Evolutionary conservation across 2,113 vertebrate species (phyloP).

Genomic region (Caretta caretta): DNA sequence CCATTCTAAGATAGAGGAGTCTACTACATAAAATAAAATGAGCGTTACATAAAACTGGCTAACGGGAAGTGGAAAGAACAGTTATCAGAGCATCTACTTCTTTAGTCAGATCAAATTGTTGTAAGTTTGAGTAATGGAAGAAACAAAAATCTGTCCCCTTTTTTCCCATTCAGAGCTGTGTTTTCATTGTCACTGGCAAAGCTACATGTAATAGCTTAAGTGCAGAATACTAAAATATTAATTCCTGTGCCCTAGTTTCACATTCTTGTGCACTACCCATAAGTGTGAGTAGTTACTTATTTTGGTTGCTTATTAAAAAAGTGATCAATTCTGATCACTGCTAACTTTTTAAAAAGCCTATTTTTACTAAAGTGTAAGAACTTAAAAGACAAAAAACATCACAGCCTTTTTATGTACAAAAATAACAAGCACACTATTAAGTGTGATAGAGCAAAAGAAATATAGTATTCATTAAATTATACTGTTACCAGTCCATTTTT

Average conservation of each 20-base stretch:
- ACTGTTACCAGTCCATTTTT: constrained; percentile 39
- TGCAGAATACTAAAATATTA: constrained; percentile 76
- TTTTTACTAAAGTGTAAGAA: constrained; percentile 59
- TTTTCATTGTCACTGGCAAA: constrained; percentile 20
- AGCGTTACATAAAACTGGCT: background rate
- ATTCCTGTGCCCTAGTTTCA: constrained; percentile 65
- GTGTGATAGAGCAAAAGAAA: constrained; percentile 23
- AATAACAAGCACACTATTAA: constrained; percentile 49
- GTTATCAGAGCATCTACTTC: background rate
- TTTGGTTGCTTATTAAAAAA: constrained; percentile 79
- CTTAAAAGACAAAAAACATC: constrained; percentile 14
- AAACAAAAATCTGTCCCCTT: background rate
- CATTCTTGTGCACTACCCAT: constrained; percentile 24
- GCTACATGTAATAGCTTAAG: constrained; percentile 19
- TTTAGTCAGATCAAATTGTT: background rate
- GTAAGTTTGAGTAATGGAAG: background rate
- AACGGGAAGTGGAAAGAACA: background rate
- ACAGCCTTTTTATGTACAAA: constrained; percentile 6
- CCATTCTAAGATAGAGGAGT: background rate
- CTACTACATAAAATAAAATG: background rate
- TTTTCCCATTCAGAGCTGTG: background rate
- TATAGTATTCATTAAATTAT: constrained; percentile 57
- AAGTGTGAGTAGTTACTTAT: constrained; percentile 64
- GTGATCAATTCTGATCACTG: constrained; percentile 70
- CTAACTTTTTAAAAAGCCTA: constrained; percentile 61